Percentiles rank a stretch among this genome's conserved stretches.
phyloP scores from a whole-genome alignment of 2,888 invertebrate genomes.

The Pammene aurita region DNA sequence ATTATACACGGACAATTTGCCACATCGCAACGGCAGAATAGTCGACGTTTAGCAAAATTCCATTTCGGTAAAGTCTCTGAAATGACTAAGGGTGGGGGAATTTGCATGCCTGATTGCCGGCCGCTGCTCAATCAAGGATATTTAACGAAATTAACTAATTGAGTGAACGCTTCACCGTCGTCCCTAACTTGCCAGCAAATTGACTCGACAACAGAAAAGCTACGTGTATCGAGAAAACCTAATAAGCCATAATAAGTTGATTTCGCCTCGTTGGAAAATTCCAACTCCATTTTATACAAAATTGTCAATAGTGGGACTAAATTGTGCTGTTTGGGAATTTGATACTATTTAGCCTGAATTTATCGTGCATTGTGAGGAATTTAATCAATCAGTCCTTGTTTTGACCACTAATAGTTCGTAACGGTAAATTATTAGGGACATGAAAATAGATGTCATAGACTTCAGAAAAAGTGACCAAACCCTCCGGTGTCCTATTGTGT shows the following conservation, averaged over 20 bases:
- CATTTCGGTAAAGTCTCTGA: slow-evolving; percentile 57
- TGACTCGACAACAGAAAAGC: slow-evolving; percentile 67
- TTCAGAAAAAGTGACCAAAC: no score
- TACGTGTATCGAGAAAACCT: slow-evolving; percentile 69
- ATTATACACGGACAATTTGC: slow-evolving; percentile 54
- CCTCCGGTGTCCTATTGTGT: no score
- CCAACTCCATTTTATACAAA: slow-evolving; percentile 21
- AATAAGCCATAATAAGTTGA: slow-evolving; percentile 70
- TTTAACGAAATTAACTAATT: slow-evolving; percentile 83
- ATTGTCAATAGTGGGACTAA: slow-evolving; percentile 11
- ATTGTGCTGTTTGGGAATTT: slow-evolving; percentile 18
- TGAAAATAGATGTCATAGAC: no score
- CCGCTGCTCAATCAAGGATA: slow-evolving; percentile 82
- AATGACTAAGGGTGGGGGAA: slow-evolving; percentile 61
- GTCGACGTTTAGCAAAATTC: slow-evolving; percentile 60
- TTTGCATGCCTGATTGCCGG: slow-evolving; percentile 83
- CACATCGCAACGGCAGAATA: slow-evolving; percentile 54
- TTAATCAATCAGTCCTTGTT: slow-evolving; percentile 18
- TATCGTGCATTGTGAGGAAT: not conserved
- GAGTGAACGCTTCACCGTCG: slow-evolving; percentile 72
- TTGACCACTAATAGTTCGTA: slow-evolving; percentile 22
- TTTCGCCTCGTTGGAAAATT: slow-evolving; percentile 45
- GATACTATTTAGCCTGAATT: slow-evolving; percentile 4
- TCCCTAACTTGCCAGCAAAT: slow-evolving; percentile 60
- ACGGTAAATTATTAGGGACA: not conserved